A percentile compares a stretch with the other conserved stretches of the same genome.
phyloP scores from a whole-genome alignment of 1,140 invertebrate species.

The Euglossa dilemma region DNA sequence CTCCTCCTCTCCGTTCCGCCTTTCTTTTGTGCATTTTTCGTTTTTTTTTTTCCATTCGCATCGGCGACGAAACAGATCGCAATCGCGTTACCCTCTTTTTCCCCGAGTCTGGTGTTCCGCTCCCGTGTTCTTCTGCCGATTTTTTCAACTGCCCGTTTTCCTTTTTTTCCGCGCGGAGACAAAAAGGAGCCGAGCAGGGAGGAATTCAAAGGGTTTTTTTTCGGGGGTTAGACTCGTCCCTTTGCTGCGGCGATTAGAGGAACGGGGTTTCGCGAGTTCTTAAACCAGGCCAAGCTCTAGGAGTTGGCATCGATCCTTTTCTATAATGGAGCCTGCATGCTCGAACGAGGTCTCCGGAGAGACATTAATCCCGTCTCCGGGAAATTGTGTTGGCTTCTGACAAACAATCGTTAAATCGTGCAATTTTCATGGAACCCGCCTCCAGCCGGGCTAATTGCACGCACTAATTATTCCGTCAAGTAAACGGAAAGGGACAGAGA shows the following conservation, averaged over 20 bases:
- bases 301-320: conserved; percentile 44
- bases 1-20: not conserved
- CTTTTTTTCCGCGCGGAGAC: no score
- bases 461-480: conserved; percentile 28
- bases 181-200: no score
- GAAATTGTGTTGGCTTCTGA: conserved; percentile 32
- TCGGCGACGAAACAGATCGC: no score
- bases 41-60: no score
- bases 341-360: not conserved
- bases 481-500: no score
- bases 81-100: no score
- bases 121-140: no score
- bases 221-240: no score
- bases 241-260: not conserved
- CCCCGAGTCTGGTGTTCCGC: no score
- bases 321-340: conserved; percentile 18
- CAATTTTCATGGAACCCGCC: conserved; percentile 12
- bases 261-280: not conserved
- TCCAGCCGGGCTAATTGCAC: conserved; percentile 26
- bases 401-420: conserved; percentile 40
- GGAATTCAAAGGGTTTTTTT: no score
- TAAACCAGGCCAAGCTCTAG: conserved; percentile 37
- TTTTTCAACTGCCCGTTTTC: not conserved
- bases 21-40: no score
- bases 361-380: conserved; percentile 34